Percentiles rank a stretch among this genome's conserved stretches.
Conservation (phyloP, 2,888 invertebrate genomes). For the Pyrrhosoma nymphula region DNA sequence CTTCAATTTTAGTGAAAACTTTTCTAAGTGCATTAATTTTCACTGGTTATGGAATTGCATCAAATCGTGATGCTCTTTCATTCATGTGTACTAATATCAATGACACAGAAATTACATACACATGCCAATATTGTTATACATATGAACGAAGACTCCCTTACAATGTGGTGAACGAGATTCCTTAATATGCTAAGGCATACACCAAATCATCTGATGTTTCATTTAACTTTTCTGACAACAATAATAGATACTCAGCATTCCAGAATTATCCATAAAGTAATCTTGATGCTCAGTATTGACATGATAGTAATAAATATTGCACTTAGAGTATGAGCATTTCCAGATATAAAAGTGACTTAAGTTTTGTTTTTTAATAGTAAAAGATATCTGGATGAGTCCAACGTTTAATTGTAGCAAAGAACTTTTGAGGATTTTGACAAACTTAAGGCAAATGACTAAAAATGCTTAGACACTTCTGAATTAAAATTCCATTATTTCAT, state of each 20-base stretch:
- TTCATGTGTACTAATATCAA: constrained; percentile 45
- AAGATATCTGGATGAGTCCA: neutral
- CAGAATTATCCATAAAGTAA: constrained; percentile 36
- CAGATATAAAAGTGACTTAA: neutral
- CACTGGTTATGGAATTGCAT: constrained; percentile 6
- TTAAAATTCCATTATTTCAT: neutral
- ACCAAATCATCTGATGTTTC: neutral
- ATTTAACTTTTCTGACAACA: constrained; percentile 38
- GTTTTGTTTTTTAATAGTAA: neutral
- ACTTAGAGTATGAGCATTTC: constrained; percentile 44
- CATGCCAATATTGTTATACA: constrained; percentile 44
- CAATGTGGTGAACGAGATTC: constrained; percentile 35
- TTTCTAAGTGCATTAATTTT: constrained; percentile 45
- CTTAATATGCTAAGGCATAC: constrained; percentile 51
- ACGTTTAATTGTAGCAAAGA: neutral
- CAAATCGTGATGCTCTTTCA: constrained; percentile 13
- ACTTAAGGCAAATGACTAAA: neutral
- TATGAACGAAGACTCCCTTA: constrained; percentile 42
- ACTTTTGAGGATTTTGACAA: neutral
- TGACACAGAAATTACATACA: constrained; percentile 41
- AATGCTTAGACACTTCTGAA: neutral
- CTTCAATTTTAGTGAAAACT: constrained; percentile 37
- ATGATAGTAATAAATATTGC: constrained; percentile 44
- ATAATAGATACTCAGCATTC: neutral
- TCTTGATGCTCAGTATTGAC: constrained; percentile 11